Percentiles rank a stretch among this genome's conserved stretches.
Conservation (phyloP, 1,140 invertebrate species). For the Elymnias hypermnestra region DNA sequence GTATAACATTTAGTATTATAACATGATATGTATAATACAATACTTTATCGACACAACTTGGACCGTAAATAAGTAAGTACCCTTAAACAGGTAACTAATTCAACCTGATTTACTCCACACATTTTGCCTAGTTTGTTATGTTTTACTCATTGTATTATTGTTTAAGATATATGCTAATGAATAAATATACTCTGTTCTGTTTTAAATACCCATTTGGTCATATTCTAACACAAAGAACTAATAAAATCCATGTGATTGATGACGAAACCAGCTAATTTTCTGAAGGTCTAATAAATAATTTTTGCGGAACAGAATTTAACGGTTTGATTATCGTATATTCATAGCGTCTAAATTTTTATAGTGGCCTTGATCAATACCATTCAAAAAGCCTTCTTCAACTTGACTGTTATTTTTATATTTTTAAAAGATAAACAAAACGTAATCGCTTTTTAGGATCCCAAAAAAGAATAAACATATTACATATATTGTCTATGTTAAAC, state of each 20-base stretch:
- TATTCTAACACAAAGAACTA: neutral
- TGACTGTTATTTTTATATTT: neutral
- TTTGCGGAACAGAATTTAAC: conserved; percentile 14
- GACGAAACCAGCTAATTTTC: neutral
- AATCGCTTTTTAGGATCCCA: neutral
- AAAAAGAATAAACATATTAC: no score
- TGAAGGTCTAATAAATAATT: conserved; percentile 15
- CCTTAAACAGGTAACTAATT: no score
- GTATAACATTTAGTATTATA: no score
- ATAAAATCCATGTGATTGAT: neutral
- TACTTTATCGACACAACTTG: no score
- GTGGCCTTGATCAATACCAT: conserved; percentile 16
- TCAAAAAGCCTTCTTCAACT: neutral
- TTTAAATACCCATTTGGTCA: neutral
- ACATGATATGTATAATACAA: no score
- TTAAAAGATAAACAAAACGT: neutral
- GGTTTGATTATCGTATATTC: conserved; percentile 15
- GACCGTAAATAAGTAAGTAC: no score
- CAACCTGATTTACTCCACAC: no score
- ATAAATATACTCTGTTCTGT: no score
- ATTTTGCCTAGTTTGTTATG: no score
- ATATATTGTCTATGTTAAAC: no score
- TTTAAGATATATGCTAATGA: no score
- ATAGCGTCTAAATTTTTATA: conserved; percentile 6
- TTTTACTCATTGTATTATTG: no score